These are phyloP conservation scores for Drosophila willistoni DNA, from an alignment of 1,140 invertebrate genomes.

Conservation along the genomic window DNA sequence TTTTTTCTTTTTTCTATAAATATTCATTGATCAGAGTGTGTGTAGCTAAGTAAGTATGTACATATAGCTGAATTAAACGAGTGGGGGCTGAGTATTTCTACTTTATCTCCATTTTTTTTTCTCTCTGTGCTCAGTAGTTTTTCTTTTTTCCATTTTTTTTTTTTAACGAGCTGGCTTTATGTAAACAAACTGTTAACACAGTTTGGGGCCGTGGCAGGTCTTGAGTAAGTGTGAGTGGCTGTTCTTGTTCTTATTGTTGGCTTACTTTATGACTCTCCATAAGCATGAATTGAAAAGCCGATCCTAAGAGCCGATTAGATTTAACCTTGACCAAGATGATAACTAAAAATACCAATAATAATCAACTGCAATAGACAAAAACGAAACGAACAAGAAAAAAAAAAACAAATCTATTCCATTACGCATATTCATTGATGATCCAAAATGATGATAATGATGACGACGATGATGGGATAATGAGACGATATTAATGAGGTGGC, in stretches of 20 bases:
- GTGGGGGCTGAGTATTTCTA: slow-evolving; percentile 40
- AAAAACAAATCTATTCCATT: slow-evolving; percentile 21
- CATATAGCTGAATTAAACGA: slow-evolving; percentile 12
- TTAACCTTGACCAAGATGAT: slow-evolving; percentile 80
- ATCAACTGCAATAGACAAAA: neutral
- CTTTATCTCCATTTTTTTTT: slow-evolving; percentile 28
- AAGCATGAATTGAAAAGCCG: slow-evolving; percentile 51
- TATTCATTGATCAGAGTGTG: slow-evolving; percentile 67
- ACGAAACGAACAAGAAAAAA: slow-evolving; percentile 13
- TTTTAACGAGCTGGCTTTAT: slow-evolving; percentile 74
- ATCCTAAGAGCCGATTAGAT: slow-evolving; percentile 78
- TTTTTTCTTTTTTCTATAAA: slow-evolving; percentile 54
- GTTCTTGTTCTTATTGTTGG: slow-evolving; percentile 48
- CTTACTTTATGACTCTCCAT: slow-evolving; percentile 64
- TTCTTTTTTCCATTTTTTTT: slow-evolving; percentile 26
- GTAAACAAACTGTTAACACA: slow-evolving; percentile 81
- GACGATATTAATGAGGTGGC: slow-evolving; percentile 11
- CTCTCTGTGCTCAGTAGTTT: too few relatives aligned
- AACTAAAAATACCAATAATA: slow-evolving; percentile 29
- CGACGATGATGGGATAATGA: slow-evolving; percentile 12
- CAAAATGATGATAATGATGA: slow-evolving; percentile 1
- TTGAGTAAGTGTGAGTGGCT: slow-evolving; percentile 24
- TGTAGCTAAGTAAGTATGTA: slow-evolving; percentile 22
- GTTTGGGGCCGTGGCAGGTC: slow-evolving; percentile 36
- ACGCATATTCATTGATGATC: slow-evolving; percentile 51